phyloP scores from a whole-genome alignment of 2,113 vertebrate genomes.

The Pseudopipra pipra region DNA sequence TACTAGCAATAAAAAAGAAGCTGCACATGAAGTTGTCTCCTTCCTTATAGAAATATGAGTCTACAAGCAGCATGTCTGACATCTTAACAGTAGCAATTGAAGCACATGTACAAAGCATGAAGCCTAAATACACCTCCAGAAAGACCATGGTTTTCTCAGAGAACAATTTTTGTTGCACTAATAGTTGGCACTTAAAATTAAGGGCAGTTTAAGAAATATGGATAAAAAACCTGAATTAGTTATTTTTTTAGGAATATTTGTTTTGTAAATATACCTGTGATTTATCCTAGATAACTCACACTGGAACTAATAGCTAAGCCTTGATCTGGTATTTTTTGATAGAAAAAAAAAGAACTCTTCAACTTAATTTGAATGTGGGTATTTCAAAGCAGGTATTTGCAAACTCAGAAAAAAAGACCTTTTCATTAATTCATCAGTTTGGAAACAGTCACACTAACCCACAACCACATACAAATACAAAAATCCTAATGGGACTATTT shows the following conservation, averaged over 20 bases:
- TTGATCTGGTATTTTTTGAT: slow-evolving; percentile 20
- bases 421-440: slow-evolving; percentile 78
- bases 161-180: background rate
- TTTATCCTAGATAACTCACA: slow-evolving; percentile 44
- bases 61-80: background rate
- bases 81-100: background rate
- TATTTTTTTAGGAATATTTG: background rate
- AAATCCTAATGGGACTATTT: slow-evolving; percentile 83
- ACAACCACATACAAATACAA: slow-evolving; percentile 77
- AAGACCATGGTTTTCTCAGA: background rate
- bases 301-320: slow-evolving; percentile 29
- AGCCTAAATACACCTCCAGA: background rate
- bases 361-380: slow-evolving; percentile 54
- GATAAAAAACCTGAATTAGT: background rate
- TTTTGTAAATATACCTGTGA: background rate
- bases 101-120: background rate
- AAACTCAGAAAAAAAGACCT: slow-evolving; percentile 68
- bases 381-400: slow-evolving; percentile 72
- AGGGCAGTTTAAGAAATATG: background rate
- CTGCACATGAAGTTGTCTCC: slow-evolving; percentile 13
- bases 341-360: background rate
- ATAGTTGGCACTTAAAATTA: slow-evolving; percentile 19
- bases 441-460: slow-evolving; percentile 73
- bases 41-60: slow-evolving; percentile 3
- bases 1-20: background rate